Base-by-base conservation (phyloP, 2,113 vertebrate species). In the Opisthocomus hoazin region DNA sequence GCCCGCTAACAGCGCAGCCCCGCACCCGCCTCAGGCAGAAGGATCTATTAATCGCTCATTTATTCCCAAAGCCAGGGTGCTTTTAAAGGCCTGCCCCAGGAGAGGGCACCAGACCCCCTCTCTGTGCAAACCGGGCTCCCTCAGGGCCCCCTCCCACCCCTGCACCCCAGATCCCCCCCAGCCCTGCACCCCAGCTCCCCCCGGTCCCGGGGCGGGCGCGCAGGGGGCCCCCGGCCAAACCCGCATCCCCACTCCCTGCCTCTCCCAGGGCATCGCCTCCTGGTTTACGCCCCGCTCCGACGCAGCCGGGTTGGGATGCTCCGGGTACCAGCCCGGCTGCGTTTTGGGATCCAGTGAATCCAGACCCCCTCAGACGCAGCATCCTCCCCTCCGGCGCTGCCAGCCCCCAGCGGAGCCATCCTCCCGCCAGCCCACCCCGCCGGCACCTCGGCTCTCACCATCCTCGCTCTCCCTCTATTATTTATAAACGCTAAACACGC, bases 41-140 rank as follows among this genome's bases (percentile, higher is more conserved):
- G 46, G 48, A 70, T 22, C 61, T 75, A 41, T 61, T 48, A 54
- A 89, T 51, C 7, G 12, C 83, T 83, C 41, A 39, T 48, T 95
- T 69, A 61, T 84, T 87, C 94, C 77, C 91, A 84, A 93, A 94
- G 26, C 6, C 91, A 90, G 81, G 65, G 65, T 96, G 95, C 34
- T 93, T 96, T 96, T 83, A 94, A 96, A 94, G 91, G 26, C n/a
- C 95, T 94, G 79, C 87, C 95, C 95, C 94, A 97, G 95, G 95
- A 96, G 96, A 97, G 94, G 95, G 96, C 95, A 93, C 91, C 94
- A 97, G 95, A 96, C 94, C 96, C 94, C 81, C 95, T 94, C 94
- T 94, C 51, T 91, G 80, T 0, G 0, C 75, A 79, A 46, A n/a
- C 3, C 32, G 1, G 68, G 45, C 78, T 32, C 84, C 84, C 89